phyloP scores from a whole-genome alignment of 1,140 invertebrate genomes.

The Euura saliciscinereae region DNA sequence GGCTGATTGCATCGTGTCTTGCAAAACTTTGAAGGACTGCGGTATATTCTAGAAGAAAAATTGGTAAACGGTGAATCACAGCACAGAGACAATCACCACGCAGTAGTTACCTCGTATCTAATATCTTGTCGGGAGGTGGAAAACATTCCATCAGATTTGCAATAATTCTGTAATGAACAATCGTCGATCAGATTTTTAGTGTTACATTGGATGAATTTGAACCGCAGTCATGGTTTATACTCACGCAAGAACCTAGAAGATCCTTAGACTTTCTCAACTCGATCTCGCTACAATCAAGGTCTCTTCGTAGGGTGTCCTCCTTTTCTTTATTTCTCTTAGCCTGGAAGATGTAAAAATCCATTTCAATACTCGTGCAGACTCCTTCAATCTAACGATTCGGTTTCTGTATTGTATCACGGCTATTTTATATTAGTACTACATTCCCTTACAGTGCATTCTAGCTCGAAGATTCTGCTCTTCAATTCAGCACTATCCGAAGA shows the following conservation, averaged over 20 bases:
- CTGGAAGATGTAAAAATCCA: constrained; percentile 29
- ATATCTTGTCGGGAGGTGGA: neutral
- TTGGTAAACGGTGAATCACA: constrained; percentile 15
- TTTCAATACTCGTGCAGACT: too few relatives aligned
- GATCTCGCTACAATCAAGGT: constrained; percentile 32
- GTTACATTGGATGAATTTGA: too few relatives aligned
- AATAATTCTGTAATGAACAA: constrained; percentile 9
- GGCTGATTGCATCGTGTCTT: constrained; percentile 38
- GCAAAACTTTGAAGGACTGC: constrained; percentile 39
- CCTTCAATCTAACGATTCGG: too few relatives aligned
- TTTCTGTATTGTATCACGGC: neutral
- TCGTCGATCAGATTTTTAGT: neutral
- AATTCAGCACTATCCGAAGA: constrained; percentile 36
- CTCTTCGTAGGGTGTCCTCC: constrained; percentile 36
- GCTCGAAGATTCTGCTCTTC: constrained; percentile 41
- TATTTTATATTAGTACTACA: neutral
- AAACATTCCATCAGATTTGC: constrained; percentile 9
- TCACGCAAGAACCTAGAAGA: constrained; percentile 35
- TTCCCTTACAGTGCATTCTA: constrained; percentile 44
- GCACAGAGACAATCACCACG: neutral
- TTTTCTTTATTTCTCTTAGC: constrained; percentile 37
- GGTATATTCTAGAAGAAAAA: constrained; percentile 33
- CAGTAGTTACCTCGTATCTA: neutral
- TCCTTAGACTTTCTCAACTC: constrained; percentile 41
- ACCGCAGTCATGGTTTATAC: constrained; percentile 13